These are phyloP conservation scores for Neogale vison DNA, from an alignment of 2,113 vertebrate genomes.

Conservation along the genomic window DNA sequence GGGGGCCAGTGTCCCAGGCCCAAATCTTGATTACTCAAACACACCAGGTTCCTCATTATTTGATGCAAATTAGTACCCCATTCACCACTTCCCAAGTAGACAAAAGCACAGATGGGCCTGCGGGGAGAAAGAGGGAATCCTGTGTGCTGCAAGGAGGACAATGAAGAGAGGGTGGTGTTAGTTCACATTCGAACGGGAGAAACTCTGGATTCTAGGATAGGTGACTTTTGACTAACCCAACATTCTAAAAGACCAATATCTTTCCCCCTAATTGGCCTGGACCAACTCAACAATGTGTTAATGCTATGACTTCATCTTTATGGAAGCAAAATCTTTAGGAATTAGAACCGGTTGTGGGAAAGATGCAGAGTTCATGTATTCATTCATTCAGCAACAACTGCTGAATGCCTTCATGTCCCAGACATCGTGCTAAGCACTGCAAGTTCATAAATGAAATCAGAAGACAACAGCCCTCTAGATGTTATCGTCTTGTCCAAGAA, in stretches of 20 bases:
- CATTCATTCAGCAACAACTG: not conserved
- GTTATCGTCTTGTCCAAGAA: not conserved
- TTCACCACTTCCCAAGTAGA: not conserved
- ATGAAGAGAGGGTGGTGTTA: not conserved
- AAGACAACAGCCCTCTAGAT: not conserved
- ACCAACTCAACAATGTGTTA: not conserved
- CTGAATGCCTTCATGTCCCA: not conserved
- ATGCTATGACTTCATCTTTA: not conserved
- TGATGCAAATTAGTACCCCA: not conserved
- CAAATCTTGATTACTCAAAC: not conserved
- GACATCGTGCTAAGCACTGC: not conserved
- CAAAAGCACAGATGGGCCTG: not conserved
- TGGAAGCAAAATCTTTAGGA: not conserved
- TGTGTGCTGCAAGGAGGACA: not conserved
- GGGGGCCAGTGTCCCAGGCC: not conserved
- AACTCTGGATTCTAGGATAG: not conserved
- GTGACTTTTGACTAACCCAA: not conserved
- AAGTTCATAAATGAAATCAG: not conserved
- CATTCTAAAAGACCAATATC: not conserved
- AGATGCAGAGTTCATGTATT: not conserved
- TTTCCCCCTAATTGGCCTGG: not conserved
- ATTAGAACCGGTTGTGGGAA: not conserved
- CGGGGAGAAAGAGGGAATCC: fast-evolving
- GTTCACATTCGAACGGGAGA: not conserved
- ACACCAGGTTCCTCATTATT: not conserved